These are phyloP conservation scores for Polyommatus iphigenia DNA, from an alignment of 2,888 invertebrate genomes.

Conservation along the genomic window DNA sequence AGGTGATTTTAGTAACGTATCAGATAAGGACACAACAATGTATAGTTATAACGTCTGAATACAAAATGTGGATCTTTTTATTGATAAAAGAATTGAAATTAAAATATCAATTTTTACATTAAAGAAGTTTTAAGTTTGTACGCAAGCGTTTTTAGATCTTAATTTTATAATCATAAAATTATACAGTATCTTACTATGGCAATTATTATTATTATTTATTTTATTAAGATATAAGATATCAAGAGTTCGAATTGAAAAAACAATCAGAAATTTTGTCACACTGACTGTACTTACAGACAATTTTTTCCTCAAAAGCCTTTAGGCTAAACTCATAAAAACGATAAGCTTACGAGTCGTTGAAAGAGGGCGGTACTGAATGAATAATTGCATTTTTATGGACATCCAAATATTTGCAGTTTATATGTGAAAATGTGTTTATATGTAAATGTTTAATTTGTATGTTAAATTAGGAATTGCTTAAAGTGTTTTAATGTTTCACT, in stretches of 20 bases:
- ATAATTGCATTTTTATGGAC: constrained; percentile 2
- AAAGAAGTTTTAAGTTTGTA: no score
- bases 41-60: no score
- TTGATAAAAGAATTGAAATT: no score
- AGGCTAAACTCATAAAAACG: neutral
- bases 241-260: neutral
- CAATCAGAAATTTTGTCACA: neutral
- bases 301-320: neutral
- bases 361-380: neutral
- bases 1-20: no score
- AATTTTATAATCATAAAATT: no score
- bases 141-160: no score
- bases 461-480: neutral
- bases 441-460: neutral
- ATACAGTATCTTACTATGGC: no score
- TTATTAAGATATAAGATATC: no score
- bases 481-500: neutral
- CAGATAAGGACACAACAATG: no score
- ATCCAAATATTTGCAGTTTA: neutral
- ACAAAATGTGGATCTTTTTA: no score
- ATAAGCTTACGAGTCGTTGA: neutral
- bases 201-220: no score
- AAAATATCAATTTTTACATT: no score
- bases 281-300: neutral
- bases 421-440: neutral